Evolutionary conservation across 1,140 invertebrate species (phyloP), one percentile per base, ranked within the genome.

Genomic region (Bombus confusus): DNA sequence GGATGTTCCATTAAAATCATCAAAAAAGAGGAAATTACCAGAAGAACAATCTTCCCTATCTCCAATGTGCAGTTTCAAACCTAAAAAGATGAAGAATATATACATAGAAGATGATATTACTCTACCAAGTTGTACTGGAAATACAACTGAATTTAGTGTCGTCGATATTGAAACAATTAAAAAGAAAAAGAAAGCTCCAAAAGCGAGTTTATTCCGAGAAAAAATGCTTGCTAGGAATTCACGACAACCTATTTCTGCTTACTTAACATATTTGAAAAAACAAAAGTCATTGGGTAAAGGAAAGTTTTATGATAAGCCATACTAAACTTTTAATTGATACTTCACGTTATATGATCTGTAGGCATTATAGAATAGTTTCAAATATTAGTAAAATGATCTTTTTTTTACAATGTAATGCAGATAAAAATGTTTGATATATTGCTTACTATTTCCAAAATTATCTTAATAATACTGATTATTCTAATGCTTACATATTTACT

Each of bases 71-170:
- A 69, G 47, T 62, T 73, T 41, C 28, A 52, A 52, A 86, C 1
- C 22, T 31, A 25, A 43, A 9, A 43, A 81, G n/a, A 75, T 22
- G 2, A 28, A 37, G 43, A 82, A 80, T 59, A 64, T 86, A 1
- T 47, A 47, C 6, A 72, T 83, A 12, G 86, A 91, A 31, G 64
- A 75, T 2, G 84, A 80, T n/a, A 90, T 74, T 34, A 64, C 88
- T 25, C 9, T 83, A 2, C 71, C 88, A 5, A 91, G 90, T 66
- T 73, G 75, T 1, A 52, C 59, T n/a, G 92, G 89, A 78, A 81
- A 89, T 39, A 93, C 90, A 1, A 93, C 93, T 1, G 31, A 89
- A 31, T 94, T 94, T 41, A 31, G 25, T 12, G 86, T 93, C 2
- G 64, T 90, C 6, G 90, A 90, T 62, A 22, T 94, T 31, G 28